Conservation (phyloP, 2,113 vertebrate genomes). For the Ageneiosus marmoratus region DNA sequence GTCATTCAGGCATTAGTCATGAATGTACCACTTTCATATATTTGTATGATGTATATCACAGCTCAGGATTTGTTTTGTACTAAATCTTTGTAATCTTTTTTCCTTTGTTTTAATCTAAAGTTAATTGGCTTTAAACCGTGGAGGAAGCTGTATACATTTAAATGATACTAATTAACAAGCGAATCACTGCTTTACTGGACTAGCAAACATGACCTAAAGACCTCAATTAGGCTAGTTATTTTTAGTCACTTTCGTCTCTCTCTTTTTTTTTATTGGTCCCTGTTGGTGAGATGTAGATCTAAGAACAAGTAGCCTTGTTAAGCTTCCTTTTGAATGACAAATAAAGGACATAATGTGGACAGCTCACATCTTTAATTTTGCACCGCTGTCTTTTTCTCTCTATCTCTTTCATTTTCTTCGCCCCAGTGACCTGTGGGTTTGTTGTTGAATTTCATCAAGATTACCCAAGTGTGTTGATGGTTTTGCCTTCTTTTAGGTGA, state of each 20-base stretch:
- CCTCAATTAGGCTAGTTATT: constrained; percentile 79
- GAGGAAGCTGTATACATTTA: constrained; percentile 64
- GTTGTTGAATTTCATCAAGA: constrained; percentile 64
- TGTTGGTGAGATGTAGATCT: constrained; percentile 38
- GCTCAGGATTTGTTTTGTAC: constrained; percentile 15
- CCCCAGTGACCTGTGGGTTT: constrained; percentile 41
- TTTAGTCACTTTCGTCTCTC: constrained; percentile 64
- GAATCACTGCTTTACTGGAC: constrained; percentile 71
- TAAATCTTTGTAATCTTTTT: constrained; percentile 47
- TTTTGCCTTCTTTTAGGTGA: constrained; percentile 80
- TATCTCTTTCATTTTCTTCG: not conserved
- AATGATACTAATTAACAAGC: constrained; percentile 80
- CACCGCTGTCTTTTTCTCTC: not conserved
- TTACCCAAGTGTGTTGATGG: constrained; percentile 54
- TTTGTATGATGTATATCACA: not conserved
- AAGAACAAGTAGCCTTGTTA: constrained; percentile 37
- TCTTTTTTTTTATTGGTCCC: constrained; percentile 31
- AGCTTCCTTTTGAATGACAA: constrained; percentile 39
- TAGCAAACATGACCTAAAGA: constrained; percentile 67
- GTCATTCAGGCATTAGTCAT: not conserved
- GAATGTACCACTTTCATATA: not conserved
- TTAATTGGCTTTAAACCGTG: constrained; percentile 71
- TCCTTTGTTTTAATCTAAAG: constrained; percentile 67
- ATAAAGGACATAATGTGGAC: constrained; percentile 40
- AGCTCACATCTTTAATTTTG: constrained; percentile 14